A percentile compares a stretch with the other conserved stretches of the same genome.
These are phyloP conservation scores for Drosophila lutescens DNA, from an alignment of 2,888 invertebrate genomes.

Conservation along the genomic window DNA sequence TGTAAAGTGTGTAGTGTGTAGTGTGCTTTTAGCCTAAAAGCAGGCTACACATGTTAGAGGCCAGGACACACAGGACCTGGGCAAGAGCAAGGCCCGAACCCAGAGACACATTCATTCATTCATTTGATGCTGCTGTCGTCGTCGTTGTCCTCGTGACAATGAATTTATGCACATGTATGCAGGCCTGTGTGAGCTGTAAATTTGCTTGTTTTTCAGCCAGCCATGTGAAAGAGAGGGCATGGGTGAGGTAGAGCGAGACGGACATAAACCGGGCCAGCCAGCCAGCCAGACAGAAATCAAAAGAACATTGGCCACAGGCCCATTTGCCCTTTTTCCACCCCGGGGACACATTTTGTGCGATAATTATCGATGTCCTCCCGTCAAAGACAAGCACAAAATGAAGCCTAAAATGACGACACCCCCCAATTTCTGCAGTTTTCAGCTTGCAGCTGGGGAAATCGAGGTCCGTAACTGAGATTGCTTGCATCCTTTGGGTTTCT, in stretches of 20 bases:
- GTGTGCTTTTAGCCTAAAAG: conserved; percentile 64
- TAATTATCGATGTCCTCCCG: conserved; percentile 68
- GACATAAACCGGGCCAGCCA: conserved; percentile 1
- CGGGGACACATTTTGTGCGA: conserved; percentile 52
- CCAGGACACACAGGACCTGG: conserved; percentile 38
- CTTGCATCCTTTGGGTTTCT: conserved; percentile 21
- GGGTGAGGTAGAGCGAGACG: not conserved
- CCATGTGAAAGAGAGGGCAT: conserved; percentile 16
- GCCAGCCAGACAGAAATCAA: conserved; percentile 28
- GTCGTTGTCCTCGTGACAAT: conserved; percentile 62
- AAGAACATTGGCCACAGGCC: conserved; percentile 50
- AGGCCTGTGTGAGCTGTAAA: conserved; percentile 52
- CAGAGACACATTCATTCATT: conserved; percentile 62
- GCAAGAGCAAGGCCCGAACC: conserved; percentile 4
- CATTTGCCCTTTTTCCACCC: not conserved
- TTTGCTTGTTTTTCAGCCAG: conserved; percentile 59
- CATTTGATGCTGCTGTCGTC: conserved; percentile 69
- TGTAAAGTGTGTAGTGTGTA: conserved; percentile 15
- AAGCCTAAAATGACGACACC: conserved; percentile 36
- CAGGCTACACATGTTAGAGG: conserved; percentile 64
- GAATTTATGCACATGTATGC: conserved; percentile 69
- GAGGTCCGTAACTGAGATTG: conserved; percentile 39
- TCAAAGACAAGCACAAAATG: conserved; percentile 51
- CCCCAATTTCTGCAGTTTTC: conserved; percentile 13
- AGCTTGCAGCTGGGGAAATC: conserved; percentile 18